Base-by-base conservation (phyloP, 2,113 vertebrate species). In the Hippopotamus amphibius region DNA sequence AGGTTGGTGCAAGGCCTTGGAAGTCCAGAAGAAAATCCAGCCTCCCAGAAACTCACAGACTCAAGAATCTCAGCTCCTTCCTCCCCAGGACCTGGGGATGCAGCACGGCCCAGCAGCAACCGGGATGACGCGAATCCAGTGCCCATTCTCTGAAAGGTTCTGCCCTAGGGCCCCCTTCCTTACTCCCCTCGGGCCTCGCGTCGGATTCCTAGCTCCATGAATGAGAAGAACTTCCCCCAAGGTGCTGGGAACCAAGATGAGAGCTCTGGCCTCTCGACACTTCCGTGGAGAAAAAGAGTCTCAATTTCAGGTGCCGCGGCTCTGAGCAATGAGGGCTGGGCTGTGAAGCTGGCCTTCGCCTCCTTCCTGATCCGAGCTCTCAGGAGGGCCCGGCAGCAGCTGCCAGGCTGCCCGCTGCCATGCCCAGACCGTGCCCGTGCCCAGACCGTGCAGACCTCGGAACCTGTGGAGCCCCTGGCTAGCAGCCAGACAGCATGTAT, bases 401-500 rank as follows among this genome's bases (percentile, higher is more conserved):
- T 97, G 98, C 91, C 95, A 97, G 88, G 72, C 72, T 93, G 88
- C 96, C 97, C 19, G 83, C 88, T 7, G 63, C 95, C 28, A 53
- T 97, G 96, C 96, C 97, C 96, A 92, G 88, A 22, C 69, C 28
- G 14, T n/a, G 53, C 81, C 94, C 11, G 21, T 77, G 88, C 95
- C 88, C 88, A 94, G 93, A 65, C 96, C 59, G 37, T 37, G 46
- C 86, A 81, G 97, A 95, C 96, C 97, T 97, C 63, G 65, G 96
- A 93, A 97, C 93, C 96, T 97, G 96, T 93, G 93, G 97, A 76
- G 96, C 80, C 93, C 92, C 93, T 98, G 98, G 98, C 97, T n/a
- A 37, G 55, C 9, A 1, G 95, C 98, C 98, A 98, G 98, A 46
- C 72, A 71, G 89, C 92, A 26, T 93, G 96, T 83, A 55, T 48